These are phyloP conservation scores for Pyxicephalus adspersus DNA, from an alignment of 2,113 vertebrate species.

Conservation along the genomic window DNA sequence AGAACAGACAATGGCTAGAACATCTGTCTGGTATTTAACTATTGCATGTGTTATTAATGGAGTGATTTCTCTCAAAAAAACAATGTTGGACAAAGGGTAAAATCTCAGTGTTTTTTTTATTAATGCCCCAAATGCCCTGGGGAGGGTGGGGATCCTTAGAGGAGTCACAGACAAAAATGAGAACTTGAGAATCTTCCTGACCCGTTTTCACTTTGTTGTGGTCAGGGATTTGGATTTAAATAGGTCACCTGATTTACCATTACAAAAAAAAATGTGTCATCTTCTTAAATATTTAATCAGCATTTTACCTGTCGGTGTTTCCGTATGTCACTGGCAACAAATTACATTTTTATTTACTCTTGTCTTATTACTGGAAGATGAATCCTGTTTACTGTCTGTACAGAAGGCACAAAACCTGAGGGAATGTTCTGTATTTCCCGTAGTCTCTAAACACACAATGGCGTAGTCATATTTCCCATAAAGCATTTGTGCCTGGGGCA, in stretches of 20 bases:
- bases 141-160: too few species aligned
- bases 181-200: too few species aligned
- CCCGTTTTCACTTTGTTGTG: neutral
- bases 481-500: too few species aligned
- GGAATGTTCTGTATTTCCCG: conserved; percentile 4
- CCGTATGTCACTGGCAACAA: neutral
- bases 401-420: neutral
- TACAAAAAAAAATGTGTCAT: neutral
- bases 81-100: too few species aligned
- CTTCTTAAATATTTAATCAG: neutral
- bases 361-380: conserved; percentile 15
- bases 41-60: too few species aligned
- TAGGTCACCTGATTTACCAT: neutral
- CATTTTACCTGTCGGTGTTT: conserved; percentile 1
- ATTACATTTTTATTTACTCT: conserved; percentile 1
- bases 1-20: too few species aligned
- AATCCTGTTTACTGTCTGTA: conserved; percentile 23
- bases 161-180: too few species aligned
- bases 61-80: too few species aligned
- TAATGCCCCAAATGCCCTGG: too few species aligned
- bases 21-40: too few species aligned
- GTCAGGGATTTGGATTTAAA: neutral
- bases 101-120: too few species aligned
- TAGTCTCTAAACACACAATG: neutral
- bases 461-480: neutral